Evolutionary conservation across 1,140 invertebrate species (phyloP), one percentile per base, ranked within the genome.

Genomic region (Bombus haemorrhoidalis): DNA sequence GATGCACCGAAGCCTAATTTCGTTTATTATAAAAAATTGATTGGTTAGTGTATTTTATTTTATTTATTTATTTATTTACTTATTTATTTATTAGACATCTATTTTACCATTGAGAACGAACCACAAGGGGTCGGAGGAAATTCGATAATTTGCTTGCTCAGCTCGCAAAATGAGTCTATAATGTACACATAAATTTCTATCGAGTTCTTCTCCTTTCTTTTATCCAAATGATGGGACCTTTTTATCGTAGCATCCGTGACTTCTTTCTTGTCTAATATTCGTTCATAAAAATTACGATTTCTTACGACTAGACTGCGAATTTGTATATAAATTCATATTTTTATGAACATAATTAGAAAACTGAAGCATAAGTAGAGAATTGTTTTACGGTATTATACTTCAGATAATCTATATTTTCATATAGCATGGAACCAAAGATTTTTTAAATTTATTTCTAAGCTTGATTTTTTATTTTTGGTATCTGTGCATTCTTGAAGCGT

Each of bases 101-200:
- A 3, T 5, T n/a, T 80, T 81, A 76, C 69, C 39, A 57, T 41
- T 15, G 87, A 84, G 71, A 72, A 89, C 2, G 74, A 89, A 28
- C 86, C 84, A 34, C 86, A 87, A 62, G 86, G 83, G 8, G 86
- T 87, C 13, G 53, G 69, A 3, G 76, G 83, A 12, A 87, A 87
- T 53, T 86, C 53, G 6, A 87, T 43, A 6, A 87, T 87, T 59
- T 87, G 86, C 34, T 87, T 64, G 34, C 86, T 87, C 37, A 87
- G 18, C 43, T 87, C 82, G 71, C 86, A 87, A 10, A 73, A 43
- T 3, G 59, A 71, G 15, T 87, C 83, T 3, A 86, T 71, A 5
- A 87, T 87, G 59, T 69, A 39, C 2, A 43, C 79, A 1, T 22
- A n/a, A 2, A 86, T 25, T 12, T 75, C 32, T 3, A 75, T 82